Evolutionary conservation across 2,888 invertebrate genomes (phyloP), one percentile per base, ranked within the genome.

Genomic region (Fragum sueziense): DNA sequence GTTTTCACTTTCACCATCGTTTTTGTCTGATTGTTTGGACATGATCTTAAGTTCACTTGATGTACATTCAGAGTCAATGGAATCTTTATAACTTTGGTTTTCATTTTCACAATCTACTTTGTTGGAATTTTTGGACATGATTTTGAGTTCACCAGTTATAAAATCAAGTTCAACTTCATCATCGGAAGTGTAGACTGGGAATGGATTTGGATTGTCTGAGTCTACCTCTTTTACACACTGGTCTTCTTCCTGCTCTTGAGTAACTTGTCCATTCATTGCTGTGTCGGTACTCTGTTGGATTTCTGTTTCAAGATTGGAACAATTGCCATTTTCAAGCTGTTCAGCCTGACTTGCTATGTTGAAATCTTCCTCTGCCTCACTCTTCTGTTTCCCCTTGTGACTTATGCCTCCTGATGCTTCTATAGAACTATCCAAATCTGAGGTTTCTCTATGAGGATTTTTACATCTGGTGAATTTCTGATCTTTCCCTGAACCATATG

Each of bases 91-190:
- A 9, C n/a, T 14, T 3, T 14, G 17, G n/a, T 47, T 47, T 47
- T 47, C 17, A 47, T 2, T 47, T 47, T 4, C n/a, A 9, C n/a
- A 3, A 47, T 47, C 47, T 47, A 14, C 4, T 9, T 47, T 37
- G 1, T n/a, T 41, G 27, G 27, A 29, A 31, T n/a, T 54, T 37
- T 59, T 76, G 11, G 59, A 74, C 6, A 79, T n/a, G 17, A 80
- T 67, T 70, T 62, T 84, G 7, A 84, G 27, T 73, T 84, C 79
- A 37, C 84, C 84, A 29, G 84, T 84, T 29, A 52, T 47, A 74
- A 61, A 74, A 57, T 84, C 80, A 37, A 84, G 72, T 41, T 81
- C 80, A 31, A 79, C 69, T 72, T 84, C 84, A 61, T 84, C 84
- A 70, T 75, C 79, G 17, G 72, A 71, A 47, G 34, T 41, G 72